These are phyloP conservation scores for Ifrita kowaldi DNA, from an alignment of 2,113 vertebrate genomes.

Conservation along the genomic window DNA sequence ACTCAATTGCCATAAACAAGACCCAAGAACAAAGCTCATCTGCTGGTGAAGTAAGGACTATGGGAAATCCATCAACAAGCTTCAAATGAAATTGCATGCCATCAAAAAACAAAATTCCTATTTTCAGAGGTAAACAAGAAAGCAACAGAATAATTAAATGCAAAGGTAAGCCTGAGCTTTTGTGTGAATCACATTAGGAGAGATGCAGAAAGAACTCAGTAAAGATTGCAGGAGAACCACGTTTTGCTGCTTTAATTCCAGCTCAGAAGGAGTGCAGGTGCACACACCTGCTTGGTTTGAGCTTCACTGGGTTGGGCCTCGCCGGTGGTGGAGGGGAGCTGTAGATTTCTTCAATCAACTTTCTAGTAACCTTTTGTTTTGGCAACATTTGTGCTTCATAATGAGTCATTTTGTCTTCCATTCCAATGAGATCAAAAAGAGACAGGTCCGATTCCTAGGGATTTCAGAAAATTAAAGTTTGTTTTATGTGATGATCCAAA, in stretches of 20 bases:
- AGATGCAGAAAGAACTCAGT: not conserved
- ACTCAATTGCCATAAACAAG: not conserved
- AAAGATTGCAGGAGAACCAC: not conserved
- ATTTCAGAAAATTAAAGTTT: not conserved
- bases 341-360: slow-evolving; percentile 90
- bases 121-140: not conserved
- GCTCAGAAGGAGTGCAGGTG: not conserved
- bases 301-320: slow-evolving; percentile 80
- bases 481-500: not conserved
- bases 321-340: slow-evolving; percentile 74
- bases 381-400: slow-evolving; percentile 84
- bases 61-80: not conserved
- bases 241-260: not conserved
- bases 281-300: slow-evolving; percentile 87
- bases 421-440: slow-evolving; percentile 84
- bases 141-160: not conserved
- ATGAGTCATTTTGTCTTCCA: slow-evolving; percentile 83
- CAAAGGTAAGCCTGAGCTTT: not conserved
- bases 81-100: not conserved
- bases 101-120: not conserved
- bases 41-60: not conserved
- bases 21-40: not conserved
- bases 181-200: not conserved
- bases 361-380: slow-evolving; percentile 85
- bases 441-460: slow-evolving; percentile 79